These are phyloP conservation scores for Eubasilissa splendida DNA, from an alignment of 2,888 invertebrate genomes.

Conservation along the genomic window DNA sequence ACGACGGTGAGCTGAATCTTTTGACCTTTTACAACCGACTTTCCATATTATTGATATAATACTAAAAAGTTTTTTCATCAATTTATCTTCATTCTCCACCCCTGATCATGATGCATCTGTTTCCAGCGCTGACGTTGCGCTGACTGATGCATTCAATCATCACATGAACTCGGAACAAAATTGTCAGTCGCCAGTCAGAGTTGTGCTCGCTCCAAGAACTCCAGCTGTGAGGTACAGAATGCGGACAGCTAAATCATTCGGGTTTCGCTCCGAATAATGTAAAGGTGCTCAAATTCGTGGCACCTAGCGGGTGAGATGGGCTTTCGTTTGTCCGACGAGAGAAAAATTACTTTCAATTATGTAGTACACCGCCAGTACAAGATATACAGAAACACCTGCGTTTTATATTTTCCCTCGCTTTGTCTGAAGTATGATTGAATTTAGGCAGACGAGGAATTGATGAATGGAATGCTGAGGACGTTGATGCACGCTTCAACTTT, in stretches of 20 bases:
- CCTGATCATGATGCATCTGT: constrained; percentile 4
- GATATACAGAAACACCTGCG: constrained; percentile 27
- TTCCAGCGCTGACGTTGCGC: background rate
- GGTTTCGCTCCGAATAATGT: constrained; percentile 1
- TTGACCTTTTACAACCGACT: too few species aligned
- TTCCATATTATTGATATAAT: too few species aligned
- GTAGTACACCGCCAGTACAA: background rate
- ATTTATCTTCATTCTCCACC: background rate
- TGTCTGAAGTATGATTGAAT: constrained; percentile 28
- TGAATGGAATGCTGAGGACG: constrained; percentile 9
- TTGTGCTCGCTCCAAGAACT: background rate
- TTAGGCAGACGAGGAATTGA: constrained; percentile 18
- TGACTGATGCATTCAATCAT: constrained; percentile 41
- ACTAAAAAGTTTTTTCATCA: too few species aligned
- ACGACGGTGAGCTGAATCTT: too few species aligned
- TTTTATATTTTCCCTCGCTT: constrained; percentile 14
- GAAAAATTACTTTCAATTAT: constrained; percentile 38
- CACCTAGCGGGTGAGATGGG: background rate
- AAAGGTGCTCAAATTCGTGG: constrained; percentile 1
- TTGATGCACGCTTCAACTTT: background rate
- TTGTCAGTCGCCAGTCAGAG: constrained; percentile 31
- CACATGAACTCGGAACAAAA: constrained; percentile 38
- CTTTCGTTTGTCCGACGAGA: constrained; percentile 6
- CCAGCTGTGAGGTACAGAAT: constrained; percentile 28
- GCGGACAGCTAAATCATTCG: constrained; percentile 36